Percentiles rank a stretch among this genome's conserved stretches.
These are phyloP conservation scores for Cercocebus atys DNA, from an alignment of 2,113 vertebrate genomes.

Conservation along the genomic window DNA sequence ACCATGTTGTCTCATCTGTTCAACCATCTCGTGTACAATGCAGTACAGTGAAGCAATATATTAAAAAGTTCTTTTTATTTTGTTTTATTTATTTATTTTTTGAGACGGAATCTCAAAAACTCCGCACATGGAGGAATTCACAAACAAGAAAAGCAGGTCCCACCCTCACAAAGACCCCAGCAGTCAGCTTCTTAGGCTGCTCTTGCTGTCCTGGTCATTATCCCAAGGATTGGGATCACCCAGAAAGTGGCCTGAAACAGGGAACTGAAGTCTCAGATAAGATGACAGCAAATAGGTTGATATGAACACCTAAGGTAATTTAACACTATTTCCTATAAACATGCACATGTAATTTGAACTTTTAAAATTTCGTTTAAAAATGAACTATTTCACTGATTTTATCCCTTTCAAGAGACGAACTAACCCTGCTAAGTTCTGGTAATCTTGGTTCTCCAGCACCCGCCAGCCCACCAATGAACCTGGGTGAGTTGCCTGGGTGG, in stretches of 20 bases:
- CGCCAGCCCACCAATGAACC: neutral
- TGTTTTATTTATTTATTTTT: too few relatives aligned
- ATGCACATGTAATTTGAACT: slow-evolving; percentile 8
- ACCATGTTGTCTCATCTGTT: neutral
- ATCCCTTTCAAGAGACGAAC: neutral
- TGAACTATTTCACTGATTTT: neutral
- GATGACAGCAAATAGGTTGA: neutral
- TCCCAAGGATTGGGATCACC: neutral
- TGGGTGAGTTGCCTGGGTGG: neutral
- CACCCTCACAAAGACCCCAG: neutral
- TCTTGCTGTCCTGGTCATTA: neutral
- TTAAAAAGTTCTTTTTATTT: too few relatives aligned
- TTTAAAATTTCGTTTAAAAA: too few relatives aligned
- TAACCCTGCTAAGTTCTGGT: neutral
- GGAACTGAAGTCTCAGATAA: neutral
- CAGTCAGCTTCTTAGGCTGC: neutral
- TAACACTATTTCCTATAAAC: slow-evolving; percentile 12
- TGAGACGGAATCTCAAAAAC: too few relatives aligned
- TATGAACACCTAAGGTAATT: neutral
- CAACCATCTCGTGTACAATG: neutral
- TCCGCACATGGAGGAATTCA: neutral
- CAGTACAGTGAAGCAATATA: too few relatives aligned
- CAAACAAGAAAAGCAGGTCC: neutral
- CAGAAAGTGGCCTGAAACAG: neutral
- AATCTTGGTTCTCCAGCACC: neutral